Evolutionary conservation across 2,113 vertebrate genomes (phyloP), one percentile per base, ranked within the genome.

Genomic region (Heterotis niloticus): DNA sequence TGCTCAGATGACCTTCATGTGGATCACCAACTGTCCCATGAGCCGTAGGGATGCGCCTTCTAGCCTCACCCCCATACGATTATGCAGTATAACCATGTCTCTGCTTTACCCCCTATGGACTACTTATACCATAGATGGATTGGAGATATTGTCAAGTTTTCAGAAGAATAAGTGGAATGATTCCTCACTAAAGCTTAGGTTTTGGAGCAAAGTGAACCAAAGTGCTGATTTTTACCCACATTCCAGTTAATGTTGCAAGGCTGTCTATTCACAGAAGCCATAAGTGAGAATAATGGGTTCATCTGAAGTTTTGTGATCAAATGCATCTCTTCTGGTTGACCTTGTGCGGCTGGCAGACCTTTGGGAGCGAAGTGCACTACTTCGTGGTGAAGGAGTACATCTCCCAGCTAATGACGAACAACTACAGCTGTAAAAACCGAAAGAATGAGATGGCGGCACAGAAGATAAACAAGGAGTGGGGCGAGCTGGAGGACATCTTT

Each of bases 361-460:
- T 92, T 12, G 90, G 84, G 9, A 84, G 81, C 65, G 72, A 57
- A 0, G 29, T 89, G 81, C 92, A 93, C 75, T 81, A 80, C 76
- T 83, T 89, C 26, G 82, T 92, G 75, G 83, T 78, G 75, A 90
- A 11, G 26, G 89, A 92, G 44, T 93, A 92, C 80, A 0, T 93
- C 9, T 83, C 89, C 16, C 92, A 90, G 83, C 83, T 93, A 72
- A 91, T 93, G 92, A 92, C 87, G 76, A 88, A 79, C 16, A 86
- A 88, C 77, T 93, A 90, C 79, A 87, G 87, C 0, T 93, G 92
- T 84, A 92, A 89, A 83, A 93, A 90, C 85, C 78, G 76, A 10
- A 92, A 89, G 79, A 88, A 92, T 60, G 86, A 89, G 83, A 85
- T 20, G 26, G 92, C 92, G 0, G 89, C 88, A 0, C 1, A 0